These are phyloP conservation scores for Oriolus oriolus DNA, from an alignment of 2,113 vertebrate species.

Conservation along the genomic window DNA sequence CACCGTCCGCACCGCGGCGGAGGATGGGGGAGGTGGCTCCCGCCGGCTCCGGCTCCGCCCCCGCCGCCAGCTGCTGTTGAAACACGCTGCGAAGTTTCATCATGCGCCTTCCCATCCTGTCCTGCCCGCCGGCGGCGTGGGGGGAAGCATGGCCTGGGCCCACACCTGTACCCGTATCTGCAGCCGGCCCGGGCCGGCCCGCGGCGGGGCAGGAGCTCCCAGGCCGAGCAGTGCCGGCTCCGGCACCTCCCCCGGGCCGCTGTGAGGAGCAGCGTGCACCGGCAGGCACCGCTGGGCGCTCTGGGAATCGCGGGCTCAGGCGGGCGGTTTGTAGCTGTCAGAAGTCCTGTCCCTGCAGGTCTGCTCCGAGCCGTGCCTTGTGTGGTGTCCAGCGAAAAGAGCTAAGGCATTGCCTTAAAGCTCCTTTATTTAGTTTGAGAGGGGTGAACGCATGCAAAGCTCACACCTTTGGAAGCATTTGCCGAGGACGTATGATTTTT, in stretches of 20 bases:
- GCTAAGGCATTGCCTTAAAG: rapidly evolving
- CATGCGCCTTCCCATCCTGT: not conserved
- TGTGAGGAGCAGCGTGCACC: rapidly evolving
- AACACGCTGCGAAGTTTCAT: conserved; percentile 39
- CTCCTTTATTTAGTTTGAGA: not conserved
- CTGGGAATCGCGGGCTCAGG: rapidly evolving
- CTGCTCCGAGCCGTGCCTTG: not conserved
- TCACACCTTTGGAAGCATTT: rapidly evolving
- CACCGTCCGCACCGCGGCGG: not conserved
- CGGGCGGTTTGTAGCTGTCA: rapidly evolving
- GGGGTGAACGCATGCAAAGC: rapidly evolving
- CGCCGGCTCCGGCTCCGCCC: not conserved
- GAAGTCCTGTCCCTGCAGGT: not conserved
- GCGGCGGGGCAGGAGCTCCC: rapidly evolving
- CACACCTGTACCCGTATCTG: rapidly evolving
- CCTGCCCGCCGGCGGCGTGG: not conserved
- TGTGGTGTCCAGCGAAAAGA: rapidly evolving
- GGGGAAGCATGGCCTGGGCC: not conserved
- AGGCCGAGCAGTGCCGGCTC: rapidly evolving
- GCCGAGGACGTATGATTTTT: rapidly evolving
- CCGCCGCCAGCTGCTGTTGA: not conserved
- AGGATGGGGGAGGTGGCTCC: not conserved
- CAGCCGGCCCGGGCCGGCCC: rapidly evolving
- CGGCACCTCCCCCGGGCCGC: rapidly evolving
- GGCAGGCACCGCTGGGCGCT: rapidly evolving